Evolutionary conservation across 2,113 vertebrate species (phyloP).

Genomic region (human): DNA sequence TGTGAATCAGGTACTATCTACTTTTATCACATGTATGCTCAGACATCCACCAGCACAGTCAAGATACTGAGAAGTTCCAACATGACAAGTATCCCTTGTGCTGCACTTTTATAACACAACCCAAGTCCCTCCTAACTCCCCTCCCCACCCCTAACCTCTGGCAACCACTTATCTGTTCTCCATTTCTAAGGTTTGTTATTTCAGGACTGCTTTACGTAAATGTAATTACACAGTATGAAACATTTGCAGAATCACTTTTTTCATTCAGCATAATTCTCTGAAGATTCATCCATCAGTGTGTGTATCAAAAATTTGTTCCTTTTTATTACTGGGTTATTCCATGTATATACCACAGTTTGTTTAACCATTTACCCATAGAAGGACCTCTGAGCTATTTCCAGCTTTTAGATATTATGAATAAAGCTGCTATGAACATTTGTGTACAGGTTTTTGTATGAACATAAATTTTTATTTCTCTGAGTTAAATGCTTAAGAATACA

Average conservation of each 20-base stretch:
- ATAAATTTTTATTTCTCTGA: not conserved
- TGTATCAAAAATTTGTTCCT: not conserved
- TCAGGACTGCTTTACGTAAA: not conserved
- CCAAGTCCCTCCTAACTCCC: not conserved
- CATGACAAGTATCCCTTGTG: not conserved
- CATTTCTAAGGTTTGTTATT: not conserved
- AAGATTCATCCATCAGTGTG: not conserved
- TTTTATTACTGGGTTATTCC: not conserved
- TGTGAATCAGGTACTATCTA: not conserved
- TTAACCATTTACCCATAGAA: not conserved
- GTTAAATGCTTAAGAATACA: not conserved
- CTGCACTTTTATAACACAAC: not conserved
- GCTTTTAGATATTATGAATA: not conserved
- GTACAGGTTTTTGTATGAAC: not conserved
- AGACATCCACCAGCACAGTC: not conserved
- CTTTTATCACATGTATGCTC: not conserved
- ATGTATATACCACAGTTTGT: not conserved
- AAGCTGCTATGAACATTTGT: not conserved
- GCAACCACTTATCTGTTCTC: not conserved
- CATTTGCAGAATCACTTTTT: not conserved
- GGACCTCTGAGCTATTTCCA: not conserved
- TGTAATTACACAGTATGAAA: not conserved
- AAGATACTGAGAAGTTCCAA: not conserved
- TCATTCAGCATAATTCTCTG: not conserved
- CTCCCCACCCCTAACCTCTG: not conserved